A percentile compares a stretch with the other conserved stretches of the same genome.
Evolutionary conservation across 1,140 invertebrate genomes (phyloP).

Genomic region (Rhopalosiphum maidis): DNA sequence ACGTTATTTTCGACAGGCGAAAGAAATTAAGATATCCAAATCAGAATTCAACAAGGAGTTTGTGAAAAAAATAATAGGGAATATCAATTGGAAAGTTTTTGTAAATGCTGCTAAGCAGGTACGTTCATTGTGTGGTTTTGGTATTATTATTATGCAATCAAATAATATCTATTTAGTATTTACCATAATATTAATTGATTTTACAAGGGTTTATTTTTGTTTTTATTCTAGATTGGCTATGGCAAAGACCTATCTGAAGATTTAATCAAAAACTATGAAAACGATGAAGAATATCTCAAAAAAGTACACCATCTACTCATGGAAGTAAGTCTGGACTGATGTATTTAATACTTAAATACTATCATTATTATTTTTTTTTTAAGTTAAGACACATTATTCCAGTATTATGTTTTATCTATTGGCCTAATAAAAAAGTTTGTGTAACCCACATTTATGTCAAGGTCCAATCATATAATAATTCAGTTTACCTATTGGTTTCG

Average conservation of each 20-base stretch:
- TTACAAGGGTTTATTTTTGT: not conserved
- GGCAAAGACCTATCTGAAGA: constrained; percentile 80
- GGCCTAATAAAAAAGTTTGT: not conserved
- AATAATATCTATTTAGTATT: not conserved
- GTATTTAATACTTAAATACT: not conserved
- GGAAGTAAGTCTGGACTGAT: constrained; percentile 68
- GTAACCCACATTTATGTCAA: not conserved
- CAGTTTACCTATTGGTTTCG: not conserved
- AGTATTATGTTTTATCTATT: not conserved
- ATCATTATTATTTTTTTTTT: not conserved
- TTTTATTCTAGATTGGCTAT: constrained; percentile 74
- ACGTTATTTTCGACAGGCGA: constrained; percentile 68
- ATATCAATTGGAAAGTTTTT: constrained; percentile 83
- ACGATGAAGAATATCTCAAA: constrained; percentile 86
- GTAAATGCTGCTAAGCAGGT: constrained; percentile 80
- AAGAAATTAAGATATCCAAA: constrained; percentile 80
- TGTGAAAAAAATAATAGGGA: constrained; percentile 87
- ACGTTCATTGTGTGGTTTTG: constrained; percentile 59
- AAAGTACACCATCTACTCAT: constrained; percentile 88
- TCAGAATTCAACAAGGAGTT: constrained; percentile 92
- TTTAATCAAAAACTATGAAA: constrained; percentile 77
- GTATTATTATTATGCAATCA: too few relatives aligned
- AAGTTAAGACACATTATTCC: not conserved
- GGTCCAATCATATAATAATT: not conserved
- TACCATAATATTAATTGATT: not conserved